Percentiles rank a stretch among this genome's conserved stretches.
Evolutionary conservation across 1,140 invertebrate genomes (phyloP).

Genomic region (Meloidogyne chitwoodi): DNA sequence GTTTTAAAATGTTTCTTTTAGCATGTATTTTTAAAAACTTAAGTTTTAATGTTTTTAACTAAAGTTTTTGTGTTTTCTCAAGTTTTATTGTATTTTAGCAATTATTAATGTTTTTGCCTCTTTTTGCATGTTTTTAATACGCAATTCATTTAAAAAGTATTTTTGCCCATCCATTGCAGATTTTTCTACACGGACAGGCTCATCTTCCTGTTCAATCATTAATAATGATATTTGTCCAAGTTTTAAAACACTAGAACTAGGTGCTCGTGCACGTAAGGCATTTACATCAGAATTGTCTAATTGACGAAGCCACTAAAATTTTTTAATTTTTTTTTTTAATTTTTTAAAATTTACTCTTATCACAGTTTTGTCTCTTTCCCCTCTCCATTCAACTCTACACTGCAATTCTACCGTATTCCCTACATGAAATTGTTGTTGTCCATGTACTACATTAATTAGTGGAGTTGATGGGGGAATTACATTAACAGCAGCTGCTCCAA

Average conservation of each 20-base stretch:
- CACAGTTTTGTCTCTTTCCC: slow-evolving; percentile 15
- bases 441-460: slow-evolving; percentile 13
- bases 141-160: slow-evolving; percentile 25
- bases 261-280: not conserved
- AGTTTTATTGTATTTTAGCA: too few species aligned
- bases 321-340: not conserved
- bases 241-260: slow-evolving; percentile 33
- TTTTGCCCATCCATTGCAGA: not conserved
- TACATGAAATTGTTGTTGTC: slow-evolving; percentile 15
- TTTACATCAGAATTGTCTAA: slow-evolving; percentile 13
- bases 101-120: not conserved
- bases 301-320: slow-evolving; percentile 27
- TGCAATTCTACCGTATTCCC: slow-evolving; percentile 32
- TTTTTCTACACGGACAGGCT: slow-evolving; percentile 17
- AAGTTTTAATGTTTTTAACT: too few species aligned
- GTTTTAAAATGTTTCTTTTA: too few species aligned
- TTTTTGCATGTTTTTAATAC: slow-evolving; percentile 26
- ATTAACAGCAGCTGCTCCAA: not conserved
- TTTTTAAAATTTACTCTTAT: slow-evolving; percentile 1
- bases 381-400: slow-evolving; percentile 30
- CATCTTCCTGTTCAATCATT: slow-evolving; percentile 29
- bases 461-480: slow-evolving; percentile 1
- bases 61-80: too few species aligned
- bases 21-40: too few species aligned
- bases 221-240: slow-evolving; percentile 26